These are phyloP conservation scores for Loris lydekkerianus DNA, from an alignment of 2,797 vertebrate genomes.

Conservation along the genomic window DNA sequence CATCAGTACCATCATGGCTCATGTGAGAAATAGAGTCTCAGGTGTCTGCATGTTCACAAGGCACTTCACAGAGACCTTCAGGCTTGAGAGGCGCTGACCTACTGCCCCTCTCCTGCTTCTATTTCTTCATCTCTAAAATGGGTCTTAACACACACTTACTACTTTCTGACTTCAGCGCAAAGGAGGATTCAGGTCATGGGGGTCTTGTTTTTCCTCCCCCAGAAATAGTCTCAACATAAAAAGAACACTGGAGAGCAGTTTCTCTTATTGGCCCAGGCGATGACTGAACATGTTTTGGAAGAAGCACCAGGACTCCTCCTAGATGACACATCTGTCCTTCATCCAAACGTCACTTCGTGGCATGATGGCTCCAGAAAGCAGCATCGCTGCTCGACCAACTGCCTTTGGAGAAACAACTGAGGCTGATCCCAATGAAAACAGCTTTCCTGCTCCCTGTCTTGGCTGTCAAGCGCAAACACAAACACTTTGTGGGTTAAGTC, in stretches of 20 bases:
- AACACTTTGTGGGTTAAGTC: constrained; percentile 62
- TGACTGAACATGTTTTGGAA: constrained; percentile 32
- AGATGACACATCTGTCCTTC: constrained; percentile 75
- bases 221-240: constrained; percentile 20
- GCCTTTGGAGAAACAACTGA: constrained; percentile 64
- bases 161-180: constrained; percentile 33
- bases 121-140: constrained; percentile 45
- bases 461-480: constrained; percentile 69
- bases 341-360: constrained; percentile 72
- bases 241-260: constrained; percentile 17
- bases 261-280: constrained; percentile 40
- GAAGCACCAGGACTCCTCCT: constrained; percentile 59
- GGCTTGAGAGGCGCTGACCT: neutral
- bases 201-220: neutral
- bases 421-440: constrained; percentile 73
- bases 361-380: constrained; percentile 52
- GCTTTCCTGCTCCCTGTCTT: constrained; percentile 77
- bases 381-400: constrained; percentile 54
- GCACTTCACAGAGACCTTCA: neutral
- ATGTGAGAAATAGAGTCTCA: neutral
- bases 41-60: neutral
- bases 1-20: neutral
- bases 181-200: neutral
- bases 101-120: neutral
- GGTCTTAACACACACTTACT: neutral